Conservation (phyloP, 2,888 invertebrate genomes). For the Parasteatoda lunata region DNA sequence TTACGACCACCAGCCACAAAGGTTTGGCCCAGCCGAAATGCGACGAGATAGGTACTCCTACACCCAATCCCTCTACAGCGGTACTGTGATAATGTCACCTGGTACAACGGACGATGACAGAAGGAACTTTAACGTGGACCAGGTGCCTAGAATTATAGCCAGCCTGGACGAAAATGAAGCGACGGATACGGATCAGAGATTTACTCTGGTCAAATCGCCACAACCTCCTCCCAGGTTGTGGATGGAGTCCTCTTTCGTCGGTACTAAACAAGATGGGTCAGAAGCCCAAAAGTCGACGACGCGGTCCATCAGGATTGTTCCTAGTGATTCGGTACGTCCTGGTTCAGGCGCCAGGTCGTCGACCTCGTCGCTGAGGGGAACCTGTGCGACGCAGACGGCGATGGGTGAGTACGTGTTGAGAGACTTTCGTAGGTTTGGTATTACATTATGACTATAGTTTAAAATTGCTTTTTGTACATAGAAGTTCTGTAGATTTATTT, state of each 20-base stretch:
- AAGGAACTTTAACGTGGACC: conserved; percentile 32
- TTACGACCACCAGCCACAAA: not conserved
- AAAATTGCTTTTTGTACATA: not conserved
- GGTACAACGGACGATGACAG: conserved; percentile 30
- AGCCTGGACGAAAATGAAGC: conserved; percentile 20
- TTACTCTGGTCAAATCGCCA: conserved; percentile 72
- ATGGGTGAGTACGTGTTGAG: conserved; percentile 68
- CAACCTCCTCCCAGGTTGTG: conserved; percentile 80
- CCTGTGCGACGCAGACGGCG: conserved; percentile 54
- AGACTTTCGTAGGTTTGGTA: conserved; percentile 67
- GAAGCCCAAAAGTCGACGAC: conserved; percentile 7
- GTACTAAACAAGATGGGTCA: conserved; percentile 77
- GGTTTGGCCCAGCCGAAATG: conserved; percentile 27
- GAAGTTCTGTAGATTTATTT: not conserved
- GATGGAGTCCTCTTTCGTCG: conserved; percentile 94
- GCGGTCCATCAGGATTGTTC: conserved; percentile 55
- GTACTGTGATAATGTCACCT: conserved; percentile 47
- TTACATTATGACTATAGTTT: conserved; percentile 48
- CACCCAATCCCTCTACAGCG: conserved; percentile 64
- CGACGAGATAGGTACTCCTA: conserved; percentile 82
- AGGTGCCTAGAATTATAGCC: conserved; percentile 13
- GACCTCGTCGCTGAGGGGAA: conserved; percentile 34
- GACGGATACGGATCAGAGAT: conserved; percentile 45
- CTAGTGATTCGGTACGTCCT: conserved; percentile 33
- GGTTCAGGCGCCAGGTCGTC: conserved; percentile 73